Base-by-base conservation (phyloP, 23 tunicate genomes). In the Trididemnum nubilum region DNA sequence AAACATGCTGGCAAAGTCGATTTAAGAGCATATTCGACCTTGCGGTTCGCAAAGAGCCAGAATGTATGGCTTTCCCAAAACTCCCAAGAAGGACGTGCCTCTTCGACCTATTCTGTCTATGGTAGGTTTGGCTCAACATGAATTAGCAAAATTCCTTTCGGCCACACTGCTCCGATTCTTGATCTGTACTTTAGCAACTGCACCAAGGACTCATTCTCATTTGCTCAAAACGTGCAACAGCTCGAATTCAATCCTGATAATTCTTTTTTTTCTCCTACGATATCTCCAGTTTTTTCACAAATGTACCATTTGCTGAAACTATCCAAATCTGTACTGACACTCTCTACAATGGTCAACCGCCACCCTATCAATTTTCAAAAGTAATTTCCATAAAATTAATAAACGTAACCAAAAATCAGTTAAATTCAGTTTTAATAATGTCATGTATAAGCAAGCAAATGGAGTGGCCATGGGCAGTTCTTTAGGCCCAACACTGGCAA, bases 321-420 rank as follows among this genome's bases (percentile, higher is more conserved):
- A 61, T 61, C n/a, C 26, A 61, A 61, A 21, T 61, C 5, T 61
- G 67, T 24, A n/a, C 67, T 61, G 67, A 61, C 29, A 61, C 67
- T n/a, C 67, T 61, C 28, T 61, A 61, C 26, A n/a, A 61, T 26
- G 29, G 67, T 61, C 26, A 61, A 12, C 67, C n/a, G 22, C 4
- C 29, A 21, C 54, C 54, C 31, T 2, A 12, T 7, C 44, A 70
- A 31, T 21, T 70, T 35, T 33, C 27, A 4, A 61, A 61, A 25
- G 67, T 4, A 61, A 61, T 61, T 61, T 61, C n/a, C n/a, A 61
- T 61, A 7, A 15, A 44, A 26, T 26, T 61, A 22, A 61, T 4
- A 4, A 61, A 44, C 54, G 15, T 44, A 7, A 15, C 54, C 15
- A 44, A 9, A 7, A 44, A 15, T 61, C 67, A 12, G 67, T n/a